Evolutionary conservation across 2,888 invertebrate genomes (phyloP).

Genomic region (Mactromeris polynyma): DNA sequence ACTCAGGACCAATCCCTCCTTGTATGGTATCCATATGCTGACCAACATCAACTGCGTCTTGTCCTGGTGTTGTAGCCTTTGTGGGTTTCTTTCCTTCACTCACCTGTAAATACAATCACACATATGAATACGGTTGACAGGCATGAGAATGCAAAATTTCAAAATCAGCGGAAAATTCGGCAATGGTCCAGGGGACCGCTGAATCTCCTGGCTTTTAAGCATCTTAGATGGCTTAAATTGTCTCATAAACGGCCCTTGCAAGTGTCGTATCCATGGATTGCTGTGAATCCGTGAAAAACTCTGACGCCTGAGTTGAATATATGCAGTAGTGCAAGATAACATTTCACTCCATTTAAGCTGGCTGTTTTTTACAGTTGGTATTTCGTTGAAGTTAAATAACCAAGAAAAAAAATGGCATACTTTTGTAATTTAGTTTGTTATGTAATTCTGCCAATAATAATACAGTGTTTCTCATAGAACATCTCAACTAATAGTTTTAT

Average conservation of each 20-base stretch:
- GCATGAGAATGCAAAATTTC: no score
- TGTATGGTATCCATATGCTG: constrained; percentile 1
- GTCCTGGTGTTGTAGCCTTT: background rate
- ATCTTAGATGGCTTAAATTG: no score
- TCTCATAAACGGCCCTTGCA: no score
- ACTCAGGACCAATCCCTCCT: background rate
- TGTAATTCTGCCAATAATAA: background rate
- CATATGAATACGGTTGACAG: no score
- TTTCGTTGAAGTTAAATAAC: no score
- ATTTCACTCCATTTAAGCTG: background rate
- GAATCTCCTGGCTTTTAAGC: no score
- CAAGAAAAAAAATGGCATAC: no score
- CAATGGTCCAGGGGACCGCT: no score
- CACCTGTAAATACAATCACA: constrained; percentile 22
- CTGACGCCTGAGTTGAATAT: no score
- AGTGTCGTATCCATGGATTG: no score
- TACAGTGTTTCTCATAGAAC: background rate
- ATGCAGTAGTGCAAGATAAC: background rate
- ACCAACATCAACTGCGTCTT: constrained; percentile 14
- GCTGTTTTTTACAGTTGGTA: background rate
- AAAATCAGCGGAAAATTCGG: no score
- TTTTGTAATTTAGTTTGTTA: background rate
- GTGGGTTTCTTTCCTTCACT: constrained; percentile 8
- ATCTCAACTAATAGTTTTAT: background rate
- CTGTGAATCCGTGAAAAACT: no score